phyloP scores from a whole-genome alignment of 2,888 invertebrate genomes.

The Escarpia spicata region DNA sequence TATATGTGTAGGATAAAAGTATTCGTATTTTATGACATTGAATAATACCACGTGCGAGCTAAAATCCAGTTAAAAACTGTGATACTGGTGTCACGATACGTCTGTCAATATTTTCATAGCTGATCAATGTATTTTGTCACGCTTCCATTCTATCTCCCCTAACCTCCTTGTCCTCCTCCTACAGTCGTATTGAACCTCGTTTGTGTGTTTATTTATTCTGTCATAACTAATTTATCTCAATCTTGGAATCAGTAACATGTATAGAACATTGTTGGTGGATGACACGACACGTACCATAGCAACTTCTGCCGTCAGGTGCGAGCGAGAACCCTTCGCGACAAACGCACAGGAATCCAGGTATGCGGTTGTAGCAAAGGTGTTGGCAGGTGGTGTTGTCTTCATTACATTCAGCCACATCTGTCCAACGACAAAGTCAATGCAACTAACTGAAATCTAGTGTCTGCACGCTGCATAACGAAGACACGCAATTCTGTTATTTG shows the following conservation, averaged over 20 bases:
- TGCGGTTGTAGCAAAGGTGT: neutral
- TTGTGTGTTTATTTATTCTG: too few relatives aligned
- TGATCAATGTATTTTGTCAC: too few relatives aligned
- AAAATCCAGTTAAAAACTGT: too few relatives aligned
- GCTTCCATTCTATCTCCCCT: too few relatives aligned
- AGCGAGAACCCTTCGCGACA: neutral
- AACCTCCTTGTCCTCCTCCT: too few relatives aligned
- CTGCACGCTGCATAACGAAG: neutral
- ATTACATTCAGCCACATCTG: neutral
- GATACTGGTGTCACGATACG: too few relatives aligned
- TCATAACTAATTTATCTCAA: too few relatives aligned
- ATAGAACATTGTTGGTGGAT: neutral
- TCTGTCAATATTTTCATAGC: too few relatives aligned
- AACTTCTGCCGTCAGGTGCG: neutral
- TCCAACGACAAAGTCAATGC: neutral
- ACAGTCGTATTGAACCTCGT: too few relatives aligned
- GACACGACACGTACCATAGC: conserved; percentile 7
- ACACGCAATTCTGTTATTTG: neutral
- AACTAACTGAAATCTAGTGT: neutral
- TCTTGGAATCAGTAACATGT: neutral
- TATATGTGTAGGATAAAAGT: too few relatives aligned
- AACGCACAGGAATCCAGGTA: neutral
- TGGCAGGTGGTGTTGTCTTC: neutral
- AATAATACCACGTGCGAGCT: too few relatives aligned
- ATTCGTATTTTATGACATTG: too few relatives aligned